phyloP scores from a whole-genome alignment of 2,797 vertebrate genomes.

The Manis crassicaudata region DNA sequence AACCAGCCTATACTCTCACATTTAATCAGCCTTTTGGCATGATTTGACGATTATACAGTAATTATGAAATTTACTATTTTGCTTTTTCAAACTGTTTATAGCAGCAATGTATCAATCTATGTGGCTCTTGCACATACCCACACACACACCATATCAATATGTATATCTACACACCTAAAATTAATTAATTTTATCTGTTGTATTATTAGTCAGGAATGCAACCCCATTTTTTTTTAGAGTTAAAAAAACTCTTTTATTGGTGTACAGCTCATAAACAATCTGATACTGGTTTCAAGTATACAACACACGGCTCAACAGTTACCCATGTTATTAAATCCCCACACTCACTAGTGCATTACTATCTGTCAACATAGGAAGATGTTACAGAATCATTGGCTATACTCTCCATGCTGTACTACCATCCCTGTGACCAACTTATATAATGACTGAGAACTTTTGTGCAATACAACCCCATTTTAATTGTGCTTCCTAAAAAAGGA shows the following conservation, averaged over 20 bases:
- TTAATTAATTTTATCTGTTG: not conserved
- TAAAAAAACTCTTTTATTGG: no score
- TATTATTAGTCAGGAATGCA: conserved; percentile 31
- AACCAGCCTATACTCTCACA: not conserved
- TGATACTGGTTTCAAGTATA: no score
- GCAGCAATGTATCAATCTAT: not conserved
- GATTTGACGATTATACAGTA: conserved; percentile 26
- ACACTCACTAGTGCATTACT: no score
- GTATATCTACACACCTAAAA: not conserved
- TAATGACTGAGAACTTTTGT: no score
- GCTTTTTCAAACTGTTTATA: not conserved
- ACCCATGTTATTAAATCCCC: no score
- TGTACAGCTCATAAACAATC: no score
- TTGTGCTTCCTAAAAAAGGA: not conserved
- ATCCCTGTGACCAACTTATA: no score
- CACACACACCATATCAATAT: not conserved
- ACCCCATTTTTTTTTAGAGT: not conserved
- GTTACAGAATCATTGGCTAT: no score
- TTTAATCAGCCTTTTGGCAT: not conserved
- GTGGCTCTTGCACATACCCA: not conserved
- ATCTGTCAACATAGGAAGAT: no score
- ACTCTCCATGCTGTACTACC: no score
- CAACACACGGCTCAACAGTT: no score
- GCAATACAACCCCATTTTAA: conserved; percentile 14
- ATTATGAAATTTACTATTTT: not conserved